Conservation (phyloP, 2,113 vertebrate species). For the Xiphophorus maculatus region DNA sequence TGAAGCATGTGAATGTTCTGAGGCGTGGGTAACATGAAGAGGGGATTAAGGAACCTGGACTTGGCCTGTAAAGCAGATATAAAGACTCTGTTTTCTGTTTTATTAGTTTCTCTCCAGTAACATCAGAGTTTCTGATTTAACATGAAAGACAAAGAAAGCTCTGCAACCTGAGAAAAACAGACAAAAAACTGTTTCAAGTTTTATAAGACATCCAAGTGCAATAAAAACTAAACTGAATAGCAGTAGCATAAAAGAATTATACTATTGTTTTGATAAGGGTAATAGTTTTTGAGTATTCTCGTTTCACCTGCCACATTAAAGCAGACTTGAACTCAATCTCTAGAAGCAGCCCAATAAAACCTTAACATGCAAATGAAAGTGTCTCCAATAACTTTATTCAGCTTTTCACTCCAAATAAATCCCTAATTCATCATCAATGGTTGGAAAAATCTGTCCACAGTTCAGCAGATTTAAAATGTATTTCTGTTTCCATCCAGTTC, state of each 20-base stretch:
- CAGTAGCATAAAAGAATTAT: no score
- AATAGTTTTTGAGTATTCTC: neutral
- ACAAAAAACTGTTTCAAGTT: no score
- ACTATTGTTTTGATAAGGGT: no score
- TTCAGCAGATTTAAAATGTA: neutral
- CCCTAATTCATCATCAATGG: slow-evolving; percentile 1
- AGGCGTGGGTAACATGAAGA: neutral
- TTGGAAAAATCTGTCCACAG: neutral
- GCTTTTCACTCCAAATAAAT: slow-evolving; percentile 19
- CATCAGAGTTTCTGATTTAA: neutral
- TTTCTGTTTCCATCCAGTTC: neutral
- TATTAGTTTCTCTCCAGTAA: neutral
- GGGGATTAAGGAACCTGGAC: neutral
- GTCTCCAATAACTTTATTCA: slow-evolving; percentile 9
- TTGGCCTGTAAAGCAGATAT: neutral
- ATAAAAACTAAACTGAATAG: no score
- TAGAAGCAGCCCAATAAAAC: neutral
- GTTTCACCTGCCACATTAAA: neutral
- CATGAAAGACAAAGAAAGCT: neutral
- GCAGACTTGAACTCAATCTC: neutral
- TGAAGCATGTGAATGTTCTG: neutral
- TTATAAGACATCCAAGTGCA: no score
- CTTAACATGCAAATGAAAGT: neutral
- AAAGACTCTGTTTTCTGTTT: neutral
- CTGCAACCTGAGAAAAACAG: neutral